Evolutionary conservation across 2,797 vertebrate genomes (phyloP), one percentile per base, ranked within the genome.

Genomic region (Gorsachius magnificus): DNA sequence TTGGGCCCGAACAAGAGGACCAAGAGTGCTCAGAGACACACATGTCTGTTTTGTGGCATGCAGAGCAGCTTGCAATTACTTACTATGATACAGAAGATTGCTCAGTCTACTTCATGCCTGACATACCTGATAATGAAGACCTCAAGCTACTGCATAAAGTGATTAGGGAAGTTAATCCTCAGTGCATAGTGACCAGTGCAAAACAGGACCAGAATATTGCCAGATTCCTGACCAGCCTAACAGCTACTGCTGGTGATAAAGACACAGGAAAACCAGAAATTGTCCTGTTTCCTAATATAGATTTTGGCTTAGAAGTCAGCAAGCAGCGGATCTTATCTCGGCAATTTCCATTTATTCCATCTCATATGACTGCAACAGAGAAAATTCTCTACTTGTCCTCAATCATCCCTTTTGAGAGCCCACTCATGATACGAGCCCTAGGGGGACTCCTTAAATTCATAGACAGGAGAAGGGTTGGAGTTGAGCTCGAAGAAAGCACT

Each of bases 381-480:
- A 99, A 98, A 98, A 97, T 99, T 93, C 98, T 98, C 57, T 99
- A 99, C 95, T 98, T 99, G 75, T 99, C 99, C 41, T 99, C 99
- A 90, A 95, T 99, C 89, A 98, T 99, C 91, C 98, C 99, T 77
- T 99, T 99, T 83, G 99, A 99, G 95, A 99, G 98, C 10, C 98
- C 98, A 63, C 98, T 99, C 45, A 98, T 99, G 98, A 98, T 99
- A 95, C 98, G 98, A 98, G 98, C 99, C 83, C 94, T 99, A 83
- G 99, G 99, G 45, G 99, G 98, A 50, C 98, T 99, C 64, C 96
- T 99, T 72, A 99, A 99, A 97, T 99, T 99, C 97, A 97, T 99
- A 96, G 98, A 99, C 97, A 99, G 98, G 95, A 99, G 99, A 98
- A 98, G 99, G 98, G 97, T 99, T 86, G 99, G 99, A 87, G 98